Evolutionary conservation across 1,140 invertebrate genomes (phyloP).

Genomic region (Sycophila sp.): DNA sequence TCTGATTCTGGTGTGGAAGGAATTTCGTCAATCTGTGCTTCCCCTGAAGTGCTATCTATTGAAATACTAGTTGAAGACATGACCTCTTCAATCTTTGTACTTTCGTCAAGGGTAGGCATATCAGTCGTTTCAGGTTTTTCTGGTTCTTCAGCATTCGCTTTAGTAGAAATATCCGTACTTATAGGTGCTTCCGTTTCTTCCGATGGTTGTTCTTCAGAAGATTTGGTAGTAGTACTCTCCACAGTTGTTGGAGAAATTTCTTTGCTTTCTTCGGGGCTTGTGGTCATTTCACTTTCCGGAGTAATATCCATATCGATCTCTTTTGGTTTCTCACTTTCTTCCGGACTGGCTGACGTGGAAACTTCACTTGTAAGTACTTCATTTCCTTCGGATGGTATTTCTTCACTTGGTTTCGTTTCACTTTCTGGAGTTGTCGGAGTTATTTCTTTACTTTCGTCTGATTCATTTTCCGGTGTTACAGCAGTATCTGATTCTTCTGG

Average conservation of each 20-base stretch:
- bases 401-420: no score
- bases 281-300: constrained; percentile 12
- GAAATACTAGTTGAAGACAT: no score
- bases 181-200: background rate
- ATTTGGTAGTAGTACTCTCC: background rate
- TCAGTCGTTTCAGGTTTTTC: background rate
- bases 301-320: background rate
- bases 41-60: background rate
- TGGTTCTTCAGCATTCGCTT: no score
- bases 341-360: background rate
- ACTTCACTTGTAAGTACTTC: background rate
- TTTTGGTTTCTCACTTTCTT: background rate
- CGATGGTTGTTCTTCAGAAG: background rate
- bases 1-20: no score
- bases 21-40: background rate
- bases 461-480: background rate
- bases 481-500: background rate
- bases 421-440: background rate
- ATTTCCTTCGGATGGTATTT: no score
- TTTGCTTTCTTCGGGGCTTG: background rate
- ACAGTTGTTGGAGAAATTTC: background rate
- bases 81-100: no score
- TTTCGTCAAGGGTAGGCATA: no score
- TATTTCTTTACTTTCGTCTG: no score
- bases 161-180: no score